phyloP scores from a whole-genome alignment of 1,140 invertebrate genomes.

The Drosophila tristis region DNA sequence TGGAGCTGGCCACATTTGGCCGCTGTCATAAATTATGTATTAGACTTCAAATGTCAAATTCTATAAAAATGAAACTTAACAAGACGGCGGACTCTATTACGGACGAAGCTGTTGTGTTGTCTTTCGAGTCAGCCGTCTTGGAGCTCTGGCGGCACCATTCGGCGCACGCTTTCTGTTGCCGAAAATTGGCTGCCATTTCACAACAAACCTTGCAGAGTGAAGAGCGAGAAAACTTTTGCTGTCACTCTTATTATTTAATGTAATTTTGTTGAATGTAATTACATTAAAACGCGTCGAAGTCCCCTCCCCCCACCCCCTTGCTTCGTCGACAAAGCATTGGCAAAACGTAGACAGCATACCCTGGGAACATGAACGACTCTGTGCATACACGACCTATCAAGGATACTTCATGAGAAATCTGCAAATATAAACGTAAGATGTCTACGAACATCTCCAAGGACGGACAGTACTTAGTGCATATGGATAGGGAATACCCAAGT shows the following conservation, averaged over 20 bases:
- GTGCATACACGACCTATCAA: too few species aligned
- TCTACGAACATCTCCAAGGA: too few species aligned
- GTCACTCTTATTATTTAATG: constrained; percentile 68
- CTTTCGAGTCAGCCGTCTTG: not conserved
- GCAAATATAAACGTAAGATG: too few species aligned
- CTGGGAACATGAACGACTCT: too few species aligned
- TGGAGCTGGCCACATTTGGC: constrained; percentile 45
- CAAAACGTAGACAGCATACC: too few species aligned
- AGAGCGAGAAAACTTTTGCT: not conserved
- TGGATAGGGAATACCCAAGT: too few species aligned
- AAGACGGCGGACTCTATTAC: constrained; percentile 6
- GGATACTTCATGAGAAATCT: too few species aligned
- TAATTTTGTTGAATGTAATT: constrained; percentile 65
- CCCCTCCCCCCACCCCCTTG: too few species aligned
- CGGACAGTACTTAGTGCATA: too few species aligned
- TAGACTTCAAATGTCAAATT: constrained; percentile 71
- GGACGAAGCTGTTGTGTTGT: not conserved
- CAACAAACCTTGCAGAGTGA: not conserved
- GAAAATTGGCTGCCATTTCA: constrained; percentile 32
- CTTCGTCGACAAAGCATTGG: too few species aligned
- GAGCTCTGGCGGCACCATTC: not conserved
- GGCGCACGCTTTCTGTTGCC: constrained; percentile 14
- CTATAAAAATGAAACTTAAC: constrained; percentile 53
- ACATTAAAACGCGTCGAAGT: constrained; percentile 58
- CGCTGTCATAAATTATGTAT: constrained; percentile 71